These are phyloP conservation scores for Nicator chloris DNA, from an alignment of 2,113 vertebrate genomes.

Conservation along the genomic window DNA sequence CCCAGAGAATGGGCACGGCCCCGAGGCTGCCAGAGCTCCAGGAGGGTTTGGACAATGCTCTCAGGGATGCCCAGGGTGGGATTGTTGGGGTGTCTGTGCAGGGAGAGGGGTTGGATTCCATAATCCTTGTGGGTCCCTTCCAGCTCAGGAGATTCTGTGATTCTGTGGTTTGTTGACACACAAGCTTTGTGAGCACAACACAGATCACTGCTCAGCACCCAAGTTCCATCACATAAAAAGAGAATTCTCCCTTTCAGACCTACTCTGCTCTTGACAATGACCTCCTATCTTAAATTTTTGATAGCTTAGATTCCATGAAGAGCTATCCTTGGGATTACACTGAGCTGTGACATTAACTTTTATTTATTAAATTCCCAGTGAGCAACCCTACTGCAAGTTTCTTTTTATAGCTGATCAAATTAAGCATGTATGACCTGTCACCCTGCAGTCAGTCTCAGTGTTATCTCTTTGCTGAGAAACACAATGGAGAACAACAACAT, in stretches of 20 bases:
- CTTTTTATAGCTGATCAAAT: neutral
- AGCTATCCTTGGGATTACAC: neutral
- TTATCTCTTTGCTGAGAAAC: neutral
- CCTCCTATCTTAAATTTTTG: neutral
- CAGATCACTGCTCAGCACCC: neutral
- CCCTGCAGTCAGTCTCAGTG: neutral
- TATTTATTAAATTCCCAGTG: neutral
- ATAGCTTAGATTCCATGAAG: neutral
- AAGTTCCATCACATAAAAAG: neutral
- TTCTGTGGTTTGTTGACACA: neutral
- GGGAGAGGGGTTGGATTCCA: rapidly evolving
- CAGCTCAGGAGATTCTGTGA: neutral
- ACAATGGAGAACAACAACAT: neutral
- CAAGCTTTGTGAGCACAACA: neutral
- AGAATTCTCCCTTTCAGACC: neutral
- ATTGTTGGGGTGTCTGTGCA: neutral
- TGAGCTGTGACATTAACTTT: neutral
- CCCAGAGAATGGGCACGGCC: neutral
- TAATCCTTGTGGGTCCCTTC: no score
- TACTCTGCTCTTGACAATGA: neutral
- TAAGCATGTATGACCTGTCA: neutral
- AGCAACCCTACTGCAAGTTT: neutral
- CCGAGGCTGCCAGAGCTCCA: neutral
- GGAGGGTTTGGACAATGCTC: rapidly evolving
- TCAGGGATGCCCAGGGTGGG: neutral